Evolutionary conservation across 1,140 invertebrate genomes (phyloP).

Genomic region (Nasonia vitripennis): DNA sequence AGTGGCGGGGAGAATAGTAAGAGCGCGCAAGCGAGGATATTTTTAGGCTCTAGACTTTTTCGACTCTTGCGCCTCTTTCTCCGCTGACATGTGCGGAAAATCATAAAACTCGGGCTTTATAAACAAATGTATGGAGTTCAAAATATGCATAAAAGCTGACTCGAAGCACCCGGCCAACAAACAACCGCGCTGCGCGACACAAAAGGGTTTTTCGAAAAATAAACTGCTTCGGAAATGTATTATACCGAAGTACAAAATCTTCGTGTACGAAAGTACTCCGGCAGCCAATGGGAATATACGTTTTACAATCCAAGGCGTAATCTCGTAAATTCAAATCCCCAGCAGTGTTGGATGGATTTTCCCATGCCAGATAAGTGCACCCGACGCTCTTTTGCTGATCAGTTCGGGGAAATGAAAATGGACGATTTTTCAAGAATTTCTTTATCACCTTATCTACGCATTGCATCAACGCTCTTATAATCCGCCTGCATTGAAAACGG

Average conservation of each 20-base stretch:
- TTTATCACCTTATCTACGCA: slow-evolving; percentile 8
- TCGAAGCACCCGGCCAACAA: neutral
- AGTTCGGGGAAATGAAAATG: slow-evolving; percentile 6
- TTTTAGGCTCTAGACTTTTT: slow-evolving; percentile 39
- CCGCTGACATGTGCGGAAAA: slow-evolving; percentile 39
- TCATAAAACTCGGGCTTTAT: slow-evolving; percentile 26
- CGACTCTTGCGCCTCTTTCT: slow-evolving; percentile 28
- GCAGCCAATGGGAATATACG: slow-evolving; percentile 1
- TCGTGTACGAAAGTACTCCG: neutral
- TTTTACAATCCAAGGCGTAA: slow-evolving; percentile 6
- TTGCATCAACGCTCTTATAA: no score
- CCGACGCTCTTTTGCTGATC: neutral
- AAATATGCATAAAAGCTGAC: neutral
- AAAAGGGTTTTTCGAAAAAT: neutral
- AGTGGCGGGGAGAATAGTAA: slow-evolving; percentile 4
- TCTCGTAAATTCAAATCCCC: slow-evolving; percentile 29
- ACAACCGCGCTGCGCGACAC: neutral
- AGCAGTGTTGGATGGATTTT: slow-evolving; percentile 3
- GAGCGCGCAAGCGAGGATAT: slow-evolving; percentile 18
- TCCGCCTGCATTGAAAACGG: neutral
- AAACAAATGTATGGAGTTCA: neutral
- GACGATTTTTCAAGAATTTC: neutral
- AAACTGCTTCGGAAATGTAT: neutral
- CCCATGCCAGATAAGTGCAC: slow-evolving; percentile 5
- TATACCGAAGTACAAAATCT: no score